Evolutionary conservation across 2,888 invertebrate species (phyloP).

Genomic region (Argyra leucocephala): DNA sequence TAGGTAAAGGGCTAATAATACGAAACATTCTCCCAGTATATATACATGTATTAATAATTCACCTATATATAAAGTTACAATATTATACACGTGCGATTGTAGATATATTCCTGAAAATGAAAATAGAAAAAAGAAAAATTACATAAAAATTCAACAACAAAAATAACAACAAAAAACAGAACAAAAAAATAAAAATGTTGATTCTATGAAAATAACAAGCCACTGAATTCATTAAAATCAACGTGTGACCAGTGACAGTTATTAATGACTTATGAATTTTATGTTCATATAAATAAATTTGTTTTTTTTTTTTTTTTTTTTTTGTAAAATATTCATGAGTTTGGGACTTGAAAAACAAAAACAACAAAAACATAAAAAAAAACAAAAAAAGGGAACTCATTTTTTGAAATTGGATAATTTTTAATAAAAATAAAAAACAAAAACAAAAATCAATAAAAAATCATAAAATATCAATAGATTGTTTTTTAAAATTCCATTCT

Average conservation of each 20-base stretch:
- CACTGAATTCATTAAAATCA: slow-evolving; percentile 13
- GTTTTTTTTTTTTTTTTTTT: no score
- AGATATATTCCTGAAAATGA: background rate
- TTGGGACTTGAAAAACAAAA: slow-evolving; percentile 7
- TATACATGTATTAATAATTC: no score
- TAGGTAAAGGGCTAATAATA: no score
- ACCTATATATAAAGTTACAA: background rate
- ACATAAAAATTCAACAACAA: background rate
- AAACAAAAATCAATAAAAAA: slow-evolving; percentile 7
- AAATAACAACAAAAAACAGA: background rate
- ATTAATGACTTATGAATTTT: slow-evolving; percentile 36
- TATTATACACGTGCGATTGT: background rate
- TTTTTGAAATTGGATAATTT: slow-evolving; percentile 2
- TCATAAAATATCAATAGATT: background rate
- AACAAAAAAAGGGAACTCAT: slow-evolving; percentile 9
- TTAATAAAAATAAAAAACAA: background rate
- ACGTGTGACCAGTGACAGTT: slow-evolving; percentile 37
- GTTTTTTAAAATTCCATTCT: background rate
- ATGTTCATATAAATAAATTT: slow-evolving; percentile 18
- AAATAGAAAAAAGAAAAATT: no score
- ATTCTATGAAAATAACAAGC: slow-evolving; percentile 10
- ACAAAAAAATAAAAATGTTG: slow-evolving; percentile 1
- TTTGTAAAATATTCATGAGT: background rate
- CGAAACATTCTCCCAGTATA: no score
- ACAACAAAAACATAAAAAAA: slow-evolving; percentile 16